Conservation (phyloP, 2,113 vertebrate genomes). For the Cyanocitta stelleri region DNA sequence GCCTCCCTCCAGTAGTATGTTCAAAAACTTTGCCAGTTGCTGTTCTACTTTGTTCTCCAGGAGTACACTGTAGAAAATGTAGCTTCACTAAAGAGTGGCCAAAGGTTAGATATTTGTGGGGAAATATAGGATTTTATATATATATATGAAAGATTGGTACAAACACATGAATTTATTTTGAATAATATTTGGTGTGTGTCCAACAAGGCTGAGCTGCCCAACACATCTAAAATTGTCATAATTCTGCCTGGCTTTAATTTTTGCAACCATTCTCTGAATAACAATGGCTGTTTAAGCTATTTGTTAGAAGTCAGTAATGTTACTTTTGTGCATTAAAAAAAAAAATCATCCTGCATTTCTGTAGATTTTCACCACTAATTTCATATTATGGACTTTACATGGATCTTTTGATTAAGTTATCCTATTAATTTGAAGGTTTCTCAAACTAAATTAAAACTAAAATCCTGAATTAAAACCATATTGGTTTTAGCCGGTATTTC, state of each 20-base stretch:
- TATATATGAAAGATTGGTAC: neutral
- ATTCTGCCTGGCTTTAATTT: neutral
- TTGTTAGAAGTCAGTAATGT: conserved; percentile 42
- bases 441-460: conserved; percentile 33
- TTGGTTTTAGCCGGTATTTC: conserved; percentile 51
- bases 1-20: conserved; percentile 23
- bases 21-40: conserved; percentile 54
- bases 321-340: conserved; percentile 35
- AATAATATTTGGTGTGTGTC: neutral
- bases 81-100: conserved; percentile 21
- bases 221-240: neutral
- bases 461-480: conserved; percentile 50
- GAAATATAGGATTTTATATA: neutral
- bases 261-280: conserved; percentile 20
- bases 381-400: conserved; percentile 61
- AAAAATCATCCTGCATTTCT: conserved; percentile 23
- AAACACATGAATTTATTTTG: neutral
- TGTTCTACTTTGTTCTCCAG: conserved; percentile 51
- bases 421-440: conserved; percentile 53
- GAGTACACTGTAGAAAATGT: conserved; percentile 25
- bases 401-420: conserved; percentile 64
- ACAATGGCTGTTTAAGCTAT: neutral
- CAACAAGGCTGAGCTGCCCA: neutral
- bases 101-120: conserved; percentile 18
- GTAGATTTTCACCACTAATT: conserved; percentile 42